These are phyloP conservation scores for Tenodera sinensis DNA, from an alignment of 2,888 invertebrate species.

Conservation along the genomic window DNA sequence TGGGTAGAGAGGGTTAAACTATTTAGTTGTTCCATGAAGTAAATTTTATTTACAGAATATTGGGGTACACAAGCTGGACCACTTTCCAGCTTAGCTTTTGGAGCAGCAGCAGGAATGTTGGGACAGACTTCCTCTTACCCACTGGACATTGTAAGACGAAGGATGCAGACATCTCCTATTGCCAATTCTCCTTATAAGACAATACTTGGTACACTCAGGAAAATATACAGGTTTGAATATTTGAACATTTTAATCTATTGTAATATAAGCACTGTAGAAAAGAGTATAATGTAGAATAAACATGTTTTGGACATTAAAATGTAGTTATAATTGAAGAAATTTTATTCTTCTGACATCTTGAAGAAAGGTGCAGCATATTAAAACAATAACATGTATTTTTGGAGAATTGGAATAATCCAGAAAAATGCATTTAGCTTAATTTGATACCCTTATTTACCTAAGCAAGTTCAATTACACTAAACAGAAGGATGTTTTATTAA, in stretches of 20 bases:
- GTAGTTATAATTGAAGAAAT: too few species aligned
- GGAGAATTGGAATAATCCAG: too few species aligned
- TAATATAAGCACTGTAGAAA: background rate
- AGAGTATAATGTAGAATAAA: background rate
- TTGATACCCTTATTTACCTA: too few species aligned
- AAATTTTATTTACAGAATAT: conserved; percentile 40
- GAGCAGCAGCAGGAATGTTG: conserved; percentile 86
- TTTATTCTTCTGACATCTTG: too few species aligned
- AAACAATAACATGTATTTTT: too few species aligned
- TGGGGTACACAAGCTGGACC: conserved; percentile 47
- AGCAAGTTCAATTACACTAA: too few species aligned
- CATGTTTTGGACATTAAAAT: background rate
- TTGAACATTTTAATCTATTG: conserved; percentile 35
- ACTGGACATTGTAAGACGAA: conserved; percentile 82
- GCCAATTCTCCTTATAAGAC: conserved; percentile 58
- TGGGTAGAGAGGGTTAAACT: too few species aligned
- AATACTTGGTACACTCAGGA: conserved; percentile 61
- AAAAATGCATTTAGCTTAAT: too few species aligned
- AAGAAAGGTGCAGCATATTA: too few species aligned
- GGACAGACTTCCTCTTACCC: conserved; percentile 97
- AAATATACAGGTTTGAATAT: conserved; percentile 62
- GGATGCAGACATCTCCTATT: conserved; percentile 63
- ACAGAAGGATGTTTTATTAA: too few species aligned
- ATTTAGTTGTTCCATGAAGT: too few species aligned
- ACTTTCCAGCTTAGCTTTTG: conserved; percentile 70